These are phyloP conservation scores for Ectemnius cavifrons DNA, from an alignment of 2,888 invertebrate genomes.

Conservation along the genomic window DNA sequence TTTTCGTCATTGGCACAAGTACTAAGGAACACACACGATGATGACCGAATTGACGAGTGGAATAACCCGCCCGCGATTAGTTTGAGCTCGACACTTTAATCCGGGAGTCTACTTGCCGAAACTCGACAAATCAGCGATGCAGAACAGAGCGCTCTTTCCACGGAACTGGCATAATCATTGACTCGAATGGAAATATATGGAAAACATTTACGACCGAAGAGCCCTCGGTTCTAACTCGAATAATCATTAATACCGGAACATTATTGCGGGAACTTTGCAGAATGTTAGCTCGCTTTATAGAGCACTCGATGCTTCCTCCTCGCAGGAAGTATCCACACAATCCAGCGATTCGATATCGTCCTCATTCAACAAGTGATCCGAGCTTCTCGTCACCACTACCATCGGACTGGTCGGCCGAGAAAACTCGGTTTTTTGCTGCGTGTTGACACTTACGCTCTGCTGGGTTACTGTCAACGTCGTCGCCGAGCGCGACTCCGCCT, in stretches of 20 bases:
- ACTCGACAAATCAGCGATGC: too few species aligned
- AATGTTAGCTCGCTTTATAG: slow-evolving; percentile 27
- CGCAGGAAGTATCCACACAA: slow-evolving; percentile 9
- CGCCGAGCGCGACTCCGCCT: slow-evolving; percentile 22
- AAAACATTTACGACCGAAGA: too few species aligned
- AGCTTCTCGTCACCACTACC: slow-evolving; percentile 28
- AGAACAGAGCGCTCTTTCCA: too few species aligned
- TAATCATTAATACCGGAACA: too few species aligned
- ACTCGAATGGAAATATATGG: too few species aligned
- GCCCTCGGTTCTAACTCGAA: too few species aligned
- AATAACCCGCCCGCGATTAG: slow-evolving; percentile 33
- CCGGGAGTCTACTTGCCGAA: too few species aligned
- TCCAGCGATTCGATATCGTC: neutral
- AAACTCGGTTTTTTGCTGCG: slow-evolving; percentile 35
- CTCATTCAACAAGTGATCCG: slow-evolving; percentile 15
- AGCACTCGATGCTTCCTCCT: slow-evolving; percentile 28
- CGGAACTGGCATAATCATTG: too few species aligned
- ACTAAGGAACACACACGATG: slow-evolving; percentile 61
- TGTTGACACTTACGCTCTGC: slow-evolving; percentile 20
- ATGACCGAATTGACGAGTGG: slow-evolving; percentile 51
- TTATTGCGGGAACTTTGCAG: neutral
- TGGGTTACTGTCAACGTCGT: slow-evolving; percentile 6
- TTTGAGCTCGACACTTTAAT: neutral
- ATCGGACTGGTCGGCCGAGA: slow-evolving; percentile 53
- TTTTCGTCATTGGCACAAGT: slow-evolving; percentile 65